Conservation (phyloP, 53 echinoderm and acorn worm species). For the Holothuria leucospilota region DNA sequence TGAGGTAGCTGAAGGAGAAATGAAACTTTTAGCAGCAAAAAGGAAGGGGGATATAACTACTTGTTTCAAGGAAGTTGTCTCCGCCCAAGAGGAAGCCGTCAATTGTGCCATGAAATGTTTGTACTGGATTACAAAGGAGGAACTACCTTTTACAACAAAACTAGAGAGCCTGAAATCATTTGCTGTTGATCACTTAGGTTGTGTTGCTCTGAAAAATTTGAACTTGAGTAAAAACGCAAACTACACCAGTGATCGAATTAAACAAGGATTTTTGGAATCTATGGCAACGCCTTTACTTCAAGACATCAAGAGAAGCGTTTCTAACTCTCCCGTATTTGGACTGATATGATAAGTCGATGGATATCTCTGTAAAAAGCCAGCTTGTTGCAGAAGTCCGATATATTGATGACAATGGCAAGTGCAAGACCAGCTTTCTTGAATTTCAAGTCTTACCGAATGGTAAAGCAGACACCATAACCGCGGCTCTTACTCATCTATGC, state of each 20-base stretch:
- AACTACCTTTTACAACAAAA: neutral
- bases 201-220: neutral
- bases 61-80: neutral
- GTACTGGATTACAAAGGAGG: neutral
- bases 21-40: neutral
- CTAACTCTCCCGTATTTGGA: neutral
- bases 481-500: conserved; percentile 5
- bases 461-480: conserved; percentile 21
- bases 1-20: neutral
- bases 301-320: neutral
- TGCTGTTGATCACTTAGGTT: neutral
- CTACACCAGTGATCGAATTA: neutral
- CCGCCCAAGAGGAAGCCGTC: neutral
- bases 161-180: neutral
- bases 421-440: neutral
- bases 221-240: neutral
- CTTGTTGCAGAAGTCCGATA: neutral
- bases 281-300: neutral
- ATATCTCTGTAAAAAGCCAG: neutral
- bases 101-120: neutral
- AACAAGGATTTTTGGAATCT: neutral
- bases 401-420: neutral
- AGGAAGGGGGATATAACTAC: neutral
- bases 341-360: neutral
- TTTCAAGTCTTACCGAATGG: neutral